Evolutionary conservation across 1,140 invertebrate genomes (phyloP).

Genomic region (Euura saliciscinereae): DNA sequence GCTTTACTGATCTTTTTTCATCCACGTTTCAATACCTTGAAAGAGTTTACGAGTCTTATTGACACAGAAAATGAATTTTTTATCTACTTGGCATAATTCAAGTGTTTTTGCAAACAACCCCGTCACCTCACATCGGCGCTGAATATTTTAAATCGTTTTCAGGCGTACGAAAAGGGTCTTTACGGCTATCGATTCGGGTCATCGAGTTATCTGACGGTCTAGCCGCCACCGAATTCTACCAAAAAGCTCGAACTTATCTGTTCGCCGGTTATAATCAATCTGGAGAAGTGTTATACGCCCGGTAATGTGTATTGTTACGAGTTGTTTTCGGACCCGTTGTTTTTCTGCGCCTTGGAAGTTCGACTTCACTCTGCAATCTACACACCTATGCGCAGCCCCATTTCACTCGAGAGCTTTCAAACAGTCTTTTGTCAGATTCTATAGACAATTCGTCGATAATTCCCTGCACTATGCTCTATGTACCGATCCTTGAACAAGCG

Average conservation of each 20-base stretch:
- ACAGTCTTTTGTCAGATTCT: not conserved
- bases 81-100: too few species aligned
- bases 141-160: not conserved
- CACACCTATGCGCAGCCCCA: too few species aligned
- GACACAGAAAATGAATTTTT: too few species aligned
- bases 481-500: not conserved
- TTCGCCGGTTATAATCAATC: not conserved
- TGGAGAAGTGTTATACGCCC: not conserved
- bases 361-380: not conserved
- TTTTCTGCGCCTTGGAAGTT: not conserved
- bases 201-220: too few species aligned
- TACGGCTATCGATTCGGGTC: too few species aligned
- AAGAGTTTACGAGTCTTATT: too few species aligned
- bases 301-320: not conserved
- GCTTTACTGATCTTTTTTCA: too few species aligned
- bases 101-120: too few species aligned
- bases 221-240: not conserved
- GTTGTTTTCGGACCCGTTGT: not conserved
- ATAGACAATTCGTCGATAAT: not conserved
- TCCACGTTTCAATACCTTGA: too few species aligned
- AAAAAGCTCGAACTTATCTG: not conserved
- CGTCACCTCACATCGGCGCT: not conserved
- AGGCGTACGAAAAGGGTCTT: not conserved
- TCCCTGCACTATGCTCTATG: not conserved
- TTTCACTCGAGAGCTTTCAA: not conserved